Base-by-base conservation (phyloP, 1,140 invertebrate species). In the Heliconius hermathena region DNA sequence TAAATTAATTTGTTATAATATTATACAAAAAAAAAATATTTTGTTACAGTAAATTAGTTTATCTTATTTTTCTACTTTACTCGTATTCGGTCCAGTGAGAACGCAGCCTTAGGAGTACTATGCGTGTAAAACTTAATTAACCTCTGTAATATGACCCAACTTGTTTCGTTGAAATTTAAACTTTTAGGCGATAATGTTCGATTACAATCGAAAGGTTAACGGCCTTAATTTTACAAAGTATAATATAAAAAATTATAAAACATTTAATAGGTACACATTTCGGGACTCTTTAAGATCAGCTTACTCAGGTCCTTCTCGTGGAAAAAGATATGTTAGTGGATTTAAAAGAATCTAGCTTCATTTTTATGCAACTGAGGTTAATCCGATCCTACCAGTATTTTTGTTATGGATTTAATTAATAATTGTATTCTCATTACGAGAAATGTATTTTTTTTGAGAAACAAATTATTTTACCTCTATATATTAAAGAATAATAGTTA, bases 51-150 rank as follows among this genome's bases (percentile, higher is more conserved):
- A 20, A 20, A 52, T 0, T 18, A 52, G 22, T 57, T 9, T 22
- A 57, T 57, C 4, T 52, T 18, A 54, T 18, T n/a, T 54, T 20
- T n/a, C 13, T 18, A 54, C 52, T 54, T 52, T 6, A 54, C 1
- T 54, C n/a, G n/a, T 57, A n/a, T 2, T 57, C 8, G 8, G n/a
- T 57, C 20, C 54, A 26, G 26, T 66, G 60, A 22, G 26, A 29
- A 29, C 22, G 60, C 26, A 66, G 26, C 60, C 60, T 66, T 66
- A 66, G 22, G 9, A 66, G 60, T 66, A 66, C 60, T 26, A 66
- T 60, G 54, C 54, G 60, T 66, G 60, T 66, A 66, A 66, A 66
- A 29, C 60, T 66, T 66, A 66, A 66, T 66, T 66, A 66, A 66
- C 60, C 60, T 66, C 60, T 66, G 60, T 66, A 66, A 66, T 66